Base-by-base conservation (phyloP, 2,888 invertebrate species). In the Macrosiphum euphorbiae region DNA sequence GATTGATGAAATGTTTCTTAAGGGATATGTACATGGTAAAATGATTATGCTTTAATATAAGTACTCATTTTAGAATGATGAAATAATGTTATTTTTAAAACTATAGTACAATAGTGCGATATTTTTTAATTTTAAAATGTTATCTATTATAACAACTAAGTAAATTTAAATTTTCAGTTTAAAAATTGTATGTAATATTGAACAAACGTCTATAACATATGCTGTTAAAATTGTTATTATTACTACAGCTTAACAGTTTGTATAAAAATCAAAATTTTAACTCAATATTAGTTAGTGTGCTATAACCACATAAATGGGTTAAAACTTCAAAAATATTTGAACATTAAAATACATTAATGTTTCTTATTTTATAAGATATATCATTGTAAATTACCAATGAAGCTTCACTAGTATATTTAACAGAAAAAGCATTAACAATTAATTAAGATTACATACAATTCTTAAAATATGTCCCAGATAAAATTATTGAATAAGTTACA, bases 21-120 rank as follows among this genome's bases (percentile, higher is more conserved):
- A 94, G 94, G 87, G 67, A 94, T 67, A 28, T 94, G 20, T 94
- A n/a, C 7, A 61, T 94, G 94, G 94, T 94, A 94, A 93, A n/a
- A 87, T 67, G 0, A 3, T 78, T 35, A 78, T 78, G 35, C 2
- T 78, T 35, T 67, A 7, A 58, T 35, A 16, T 35, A 47, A 7
- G 10, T 47, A 78, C 11, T 16, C n/a, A n/a, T 67, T 67, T 35
- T 11, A 35, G 5, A 78, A 78, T 35, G 35, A 78, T 35, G 2
- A 78, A 78, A 35, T 7, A 16, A 67, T 78, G 78, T 35, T 67
- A 67, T 78, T 35, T n/a, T 67, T 16, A n/a, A 5, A 16, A 67
- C n/a, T 67, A n/a, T 67, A 61, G 16, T n/a, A n/a, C 16, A n/a
- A 67, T 16, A 67, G 67, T 67, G n/a, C 5, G 20, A 78, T 35